Conservation (phyloP, 2,113 vertebrate genomes). For the Gymnarchus niloticus region DNA sequence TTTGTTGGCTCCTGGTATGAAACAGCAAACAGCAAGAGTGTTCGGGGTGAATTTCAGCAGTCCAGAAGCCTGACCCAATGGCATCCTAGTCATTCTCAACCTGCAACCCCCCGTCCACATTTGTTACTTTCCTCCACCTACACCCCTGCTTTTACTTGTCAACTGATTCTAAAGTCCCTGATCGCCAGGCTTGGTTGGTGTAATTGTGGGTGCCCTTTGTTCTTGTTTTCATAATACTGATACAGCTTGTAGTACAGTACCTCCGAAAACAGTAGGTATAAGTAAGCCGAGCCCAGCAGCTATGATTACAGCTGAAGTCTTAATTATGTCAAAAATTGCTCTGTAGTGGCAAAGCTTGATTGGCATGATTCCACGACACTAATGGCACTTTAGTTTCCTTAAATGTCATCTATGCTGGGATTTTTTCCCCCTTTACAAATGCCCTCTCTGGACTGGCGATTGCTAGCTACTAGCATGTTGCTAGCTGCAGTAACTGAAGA, state of each 20-base stretch:
- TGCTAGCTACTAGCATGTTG: not conserved
- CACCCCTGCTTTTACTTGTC: not conserved
- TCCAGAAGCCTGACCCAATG: not conserved
- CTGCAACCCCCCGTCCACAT: not conserved
- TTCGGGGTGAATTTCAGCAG: not conserved
- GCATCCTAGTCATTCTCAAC: not conserved
- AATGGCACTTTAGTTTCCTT: too few species aligned
- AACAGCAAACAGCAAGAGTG: not conserved
- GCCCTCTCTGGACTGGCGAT: not conserved
- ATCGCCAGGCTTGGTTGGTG: not conserved
- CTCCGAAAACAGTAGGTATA: too few species aligned
- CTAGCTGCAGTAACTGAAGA: not conserved
- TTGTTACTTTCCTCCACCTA: not conserved
- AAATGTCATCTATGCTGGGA: too few species aligned
- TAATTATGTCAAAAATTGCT: not conserved
- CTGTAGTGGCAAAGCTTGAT: not conserved
- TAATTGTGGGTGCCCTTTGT: not conserved
- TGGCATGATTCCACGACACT: not conserved
- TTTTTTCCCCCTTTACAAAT: not conserved
- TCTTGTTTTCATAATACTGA: not conserved
- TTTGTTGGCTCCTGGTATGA: slow-evolving; percentile 41
- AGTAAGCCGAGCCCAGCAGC: not conserved
- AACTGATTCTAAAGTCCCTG: not conserved
- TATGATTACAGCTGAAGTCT: not conserved
- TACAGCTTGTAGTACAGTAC: not conserved